phyloP scores from a whole-genome alignment of 1,140 invertebrate species.

The Lepidotrigona ventralis region DNA sequence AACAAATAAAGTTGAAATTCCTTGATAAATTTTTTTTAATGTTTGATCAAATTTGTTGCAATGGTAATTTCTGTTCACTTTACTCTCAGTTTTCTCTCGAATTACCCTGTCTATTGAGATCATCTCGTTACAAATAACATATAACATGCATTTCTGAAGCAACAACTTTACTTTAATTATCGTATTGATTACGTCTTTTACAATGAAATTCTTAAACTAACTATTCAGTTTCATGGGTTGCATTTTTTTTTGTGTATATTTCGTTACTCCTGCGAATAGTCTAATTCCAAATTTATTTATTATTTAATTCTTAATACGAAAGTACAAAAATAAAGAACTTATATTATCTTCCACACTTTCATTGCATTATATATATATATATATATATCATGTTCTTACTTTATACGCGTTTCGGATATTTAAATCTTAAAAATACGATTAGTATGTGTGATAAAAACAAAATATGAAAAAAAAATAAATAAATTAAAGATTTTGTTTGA shows the following conservation, averaged over 20 bases:
- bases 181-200: background rate
- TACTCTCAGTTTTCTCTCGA: background rate
- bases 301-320: background rate
- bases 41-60: background rate
- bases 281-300: background rate
- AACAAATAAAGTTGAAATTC: constrained; percentile 24
- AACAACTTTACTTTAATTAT: background rate
- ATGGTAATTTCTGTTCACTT: background rate
- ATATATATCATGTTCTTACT: background rate
- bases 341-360: background rate
- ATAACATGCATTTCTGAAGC: background rate
- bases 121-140: background rate
- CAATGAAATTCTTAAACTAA: background rate
- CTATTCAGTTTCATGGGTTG: background rate
- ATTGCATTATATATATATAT: background rate
- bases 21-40: background rate
- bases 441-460: constrained; percentile 4
- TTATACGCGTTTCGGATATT: background rate
- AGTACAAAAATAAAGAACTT: constrained; percentile 5
- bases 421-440: background rate
- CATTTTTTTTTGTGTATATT: background rate
- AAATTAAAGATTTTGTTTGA: background rate
- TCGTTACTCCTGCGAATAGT: background rate
- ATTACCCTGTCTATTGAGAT: constrained; percentile 13
- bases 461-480: background rate